Conservation (phyloP, 2,797 vertebrate genomes). For the Apodemus agrarius region DNA sequence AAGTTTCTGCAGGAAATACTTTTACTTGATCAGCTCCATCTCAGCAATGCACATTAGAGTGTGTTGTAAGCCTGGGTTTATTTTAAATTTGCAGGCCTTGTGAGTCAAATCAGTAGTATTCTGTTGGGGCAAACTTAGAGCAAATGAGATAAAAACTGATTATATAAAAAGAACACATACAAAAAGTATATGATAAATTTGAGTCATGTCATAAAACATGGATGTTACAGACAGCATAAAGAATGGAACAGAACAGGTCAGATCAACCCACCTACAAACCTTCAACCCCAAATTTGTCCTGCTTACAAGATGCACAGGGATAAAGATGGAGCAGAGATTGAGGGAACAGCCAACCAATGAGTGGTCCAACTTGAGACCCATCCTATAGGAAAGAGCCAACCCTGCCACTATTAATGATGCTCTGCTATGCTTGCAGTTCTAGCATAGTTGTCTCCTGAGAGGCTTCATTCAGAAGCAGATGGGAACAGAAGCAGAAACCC, state of each 20-base stretch:
- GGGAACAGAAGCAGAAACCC: too few relatives aligned
- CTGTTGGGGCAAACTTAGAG: background rate
- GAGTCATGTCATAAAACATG: background rate
- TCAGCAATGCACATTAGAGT: background rate
- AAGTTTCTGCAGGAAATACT: background rate
- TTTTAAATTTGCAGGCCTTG: background rate
- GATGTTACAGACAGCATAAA: background rate
- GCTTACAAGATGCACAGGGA: too few relatives aligned
- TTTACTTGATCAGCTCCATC: background rate
- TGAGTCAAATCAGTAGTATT: background rate
- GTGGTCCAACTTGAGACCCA: too few relatives aligned
- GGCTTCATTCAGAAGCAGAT: too few relatives aligned
- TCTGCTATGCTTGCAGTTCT: too few relatives aligned
- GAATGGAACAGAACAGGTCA: background rate
- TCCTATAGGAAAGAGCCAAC: too few relatives aligned
- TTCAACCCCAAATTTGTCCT: too few relatives aligned
- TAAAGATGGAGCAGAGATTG: too few relatives aligned
- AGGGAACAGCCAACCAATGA: too few relatives aligned
- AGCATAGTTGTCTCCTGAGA: too few relatives aligned
- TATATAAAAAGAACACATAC: background rate
- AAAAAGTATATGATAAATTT: background rate
- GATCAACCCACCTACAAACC: too few relatives aligned
- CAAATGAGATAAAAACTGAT: background rate
- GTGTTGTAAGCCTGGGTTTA: background rate
- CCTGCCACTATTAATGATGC: too few relatives aligned